Percentiles rank a stretch among this genome's conserved stretches.
Conservation (phyloP, 2,797 vertebrate species). For the Pyrocephalus nanus region DNA sequence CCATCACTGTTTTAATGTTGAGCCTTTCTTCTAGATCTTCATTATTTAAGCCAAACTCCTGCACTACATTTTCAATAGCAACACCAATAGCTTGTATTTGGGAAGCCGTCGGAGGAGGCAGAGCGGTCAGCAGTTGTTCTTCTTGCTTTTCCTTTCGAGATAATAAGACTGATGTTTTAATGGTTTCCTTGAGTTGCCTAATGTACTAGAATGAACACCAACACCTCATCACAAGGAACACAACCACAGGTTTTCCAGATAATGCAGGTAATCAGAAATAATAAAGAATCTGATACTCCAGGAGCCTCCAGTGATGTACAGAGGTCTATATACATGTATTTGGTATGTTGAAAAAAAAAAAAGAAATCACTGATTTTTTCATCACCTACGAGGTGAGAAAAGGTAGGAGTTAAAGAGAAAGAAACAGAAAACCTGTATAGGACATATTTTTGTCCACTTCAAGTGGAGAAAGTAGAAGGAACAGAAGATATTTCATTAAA, state of each 20-base stretch:
- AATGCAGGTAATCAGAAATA: background rate
- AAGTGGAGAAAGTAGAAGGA: background rate
- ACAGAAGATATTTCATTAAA: background rate
- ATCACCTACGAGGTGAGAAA: background rate
- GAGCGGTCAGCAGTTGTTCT: conserved; percentile 83
- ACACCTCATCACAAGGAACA: background rate
- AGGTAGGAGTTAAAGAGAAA: background rate
- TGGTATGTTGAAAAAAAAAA: background rate
- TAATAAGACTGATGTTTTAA: background rate
- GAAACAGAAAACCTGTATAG: background rate
- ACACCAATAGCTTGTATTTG: conserved; percentile 83
- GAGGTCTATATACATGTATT: background rate
- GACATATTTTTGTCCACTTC: background rate
- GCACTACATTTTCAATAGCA: conserved; percentile 81
- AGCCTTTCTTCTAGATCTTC: conserved; percentile 82
- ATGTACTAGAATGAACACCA: background rate
- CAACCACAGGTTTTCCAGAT: background rate
- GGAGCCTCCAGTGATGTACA: background rate
- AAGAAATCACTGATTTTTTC: background rate
- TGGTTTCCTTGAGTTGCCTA: background rate
- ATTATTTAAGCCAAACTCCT: conserved; percentile 82
- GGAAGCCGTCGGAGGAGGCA: conserved; percentile 82
- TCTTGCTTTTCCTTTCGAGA: conserved; percentile 85
- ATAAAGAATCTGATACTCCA: background rate
- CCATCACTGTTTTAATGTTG: conserved; percentile 81